A percentile compares a stretch with the other conserved stretches of the same genome.
These are phyloP conservation scores for Nyleta sp. DNA, from an alignment of 2,888 invertebrate genomes.

Conservation along the genomic window DNA sequence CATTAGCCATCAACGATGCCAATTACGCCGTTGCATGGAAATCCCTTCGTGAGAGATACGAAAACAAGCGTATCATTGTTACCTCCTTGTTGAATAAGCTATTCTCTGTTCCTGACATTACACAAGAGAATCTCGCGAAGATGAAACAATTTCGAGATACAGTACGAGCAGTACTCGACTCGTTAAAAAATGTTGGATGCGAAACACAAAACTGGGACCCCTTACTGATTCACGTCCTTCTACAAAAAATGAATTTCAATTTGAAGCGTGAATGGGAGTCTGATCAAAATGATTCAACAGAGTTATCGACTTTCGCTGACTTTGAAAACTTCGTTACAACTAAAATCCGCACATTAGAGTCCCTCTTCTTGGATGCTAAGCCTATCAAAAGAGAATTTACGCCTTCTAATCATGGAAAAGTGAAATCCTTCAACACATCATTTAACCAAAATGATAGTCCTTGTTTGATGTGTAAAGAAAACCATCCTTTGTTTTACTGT, in stretches of 20 bases:
- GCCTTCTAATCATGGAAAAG: background rate
- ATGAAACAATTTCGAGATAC: background rate
- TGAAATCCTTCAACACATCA: background rate
- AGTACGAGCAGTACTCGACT: background rate
- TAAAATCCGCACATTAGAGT: background rate
- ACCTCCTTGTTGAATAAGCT: slow-evolving; percentile 11
- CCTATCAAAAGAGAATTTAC: background rate
- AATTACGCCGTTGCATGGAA: slow-evolving; percentile 4
- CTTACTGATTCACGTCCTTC: background rate
- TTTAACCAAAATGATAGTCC: background rate
- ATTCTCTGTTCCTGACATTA: background rate
- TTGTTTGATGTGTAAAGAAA: background rate
- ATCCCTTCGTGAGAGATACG: background rate
- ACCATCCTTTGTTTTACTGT: background rate
- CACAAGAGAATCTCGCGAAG: background rate
- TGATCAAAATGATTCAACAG: background rate
- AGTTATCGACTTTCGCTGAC: background rate
- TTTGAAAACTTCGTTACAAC: background rate
- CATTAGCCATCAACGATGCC: background rate
- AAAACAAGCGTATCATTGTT: slow-evolving; percentile 5
- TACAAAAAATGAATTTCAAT: background rate
- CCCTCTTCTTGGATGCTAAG: background rate
- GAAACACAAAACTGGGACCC: background rate
- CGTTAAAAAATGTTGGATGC: background rate
- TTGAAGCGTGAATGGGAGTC: background rate